A percentile compares a stretch with the other conserved stretches of the same genome.
phyloP scores from a whole-genome alignment of 1,140 invertebrate genomes.

The Zaprionus gabonicus region DNA sequence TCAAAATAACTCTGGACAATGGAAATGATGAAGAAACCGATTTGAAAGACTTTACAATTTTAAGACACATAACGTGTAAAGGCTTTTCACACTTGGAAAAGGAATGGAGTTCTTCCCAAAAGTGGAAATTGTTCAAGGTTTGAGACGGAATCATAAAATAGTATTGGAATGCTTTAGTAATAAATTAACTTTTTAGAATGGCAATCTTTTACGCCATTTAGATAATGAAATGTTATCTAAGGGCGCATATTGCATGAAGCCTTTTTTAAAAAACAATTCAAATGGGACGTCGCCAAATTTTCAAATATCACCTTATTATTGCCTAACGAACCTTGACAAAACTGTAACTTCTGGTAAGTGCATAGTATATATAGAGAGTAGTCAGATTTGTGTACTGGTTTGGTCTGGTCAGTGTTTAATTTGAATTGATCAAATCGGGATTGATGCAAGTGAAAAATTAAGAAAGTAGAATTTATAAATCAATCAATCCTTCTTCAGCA shows the following conservation, averaged over 20 bases:
- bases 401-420: too few relatives aligned
- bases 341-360: background rate
- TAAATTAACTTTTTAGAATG: constrained; percentile 40
- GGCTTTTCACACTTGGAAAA: background rate
- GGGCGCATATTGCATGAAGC: constrained; percentile 42
- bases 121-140: constrained; percentile 62
- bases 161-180: background rate
- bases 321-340: background rate
- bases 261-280: background rate
- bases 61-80: constrained; percentile 49
- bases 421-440: too few relatives aligned
- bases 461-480: too few relatives aligned
- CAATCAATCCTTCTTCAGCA: too few relatives aligned
- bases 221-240: constrained; percentile 23
- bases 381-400: too few relatives aligned
- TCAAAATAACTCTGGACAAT: constrained; percentile 45
- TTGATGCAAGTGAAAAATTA: too few relatives aligned
- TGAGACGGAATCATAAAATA: background rate
- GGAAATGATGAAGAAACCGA: constrained; percentile 16
- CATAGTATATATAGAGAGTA: too few relatives aligned
- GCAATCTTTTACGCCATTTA: constrained; percentile 18
- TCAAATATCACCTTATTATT: constrained; percentile 14
- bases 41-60: constrained; percentile 34
- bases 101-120: background rate
- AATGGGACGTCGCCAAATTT: background rate